Base-by-base conservation (phyloP, 2,113 vertebrate genomes). In the Indicator maculatus region DNA sequence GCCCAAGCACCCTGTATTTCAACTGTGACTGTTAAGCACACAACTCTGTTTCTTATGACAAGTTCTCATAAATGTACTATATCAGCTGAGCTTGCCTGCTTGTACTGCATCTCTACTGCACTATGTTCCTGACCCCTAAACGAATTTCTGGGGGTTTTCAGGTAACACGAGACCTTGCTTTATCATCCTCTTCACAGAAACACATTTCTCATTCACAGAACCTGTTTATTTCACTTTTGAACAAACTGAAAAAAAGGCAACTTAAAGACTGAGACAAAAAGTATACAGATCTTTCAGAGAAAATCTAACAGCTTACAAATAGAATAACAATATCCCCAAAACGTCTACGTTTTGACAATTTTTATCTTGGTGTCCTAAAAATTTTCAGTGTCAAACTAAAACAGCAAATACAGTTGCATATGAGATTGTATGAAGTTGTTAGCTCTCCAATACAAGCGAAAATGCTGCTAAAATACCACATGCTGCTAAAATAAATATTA, bases 161-260 rank as follows among this genome's bases (percentile, higher is more conserved):
- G 78, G 88, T 84, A 97, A 96, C 55, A 90, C 61, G 72, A 94
- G 77, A 91, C 67, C 76, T 71, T 84, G 65, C 24, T 79, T 78
- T 3, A 86, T 67, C 72, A 78, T 93, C 45, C 63, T 71, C 53
- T 53, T 16, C 33, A 59, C 69, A 82, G 74, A 89, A 94, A 92
- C 36, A 69, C 18, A 5, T 94, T 97, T 95, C 94, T 71, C 11
- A 14, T 26, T 79, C 89, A 93, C 77, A 91, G 52, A 95, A 65
- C 50, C 52, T 33, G 65, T n/a, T 95, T 74, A 89, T 60, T 91
- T 84, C 73, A 56, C 76, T 88, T 95, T 70, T 70, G 74, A 85
- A 90, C 33, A 64, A 79, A 61, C 38, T 64, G 58, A 2, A 16
- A 44, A 77, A 58, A 72, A 47, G 28, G 31, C 38, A 92, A 69